These are phyloP conservation scores for Rhinogobio ventralis DNA, from an alignment of 2,797 vertebrate genomes.

Conservation along the genomic window DNA sequence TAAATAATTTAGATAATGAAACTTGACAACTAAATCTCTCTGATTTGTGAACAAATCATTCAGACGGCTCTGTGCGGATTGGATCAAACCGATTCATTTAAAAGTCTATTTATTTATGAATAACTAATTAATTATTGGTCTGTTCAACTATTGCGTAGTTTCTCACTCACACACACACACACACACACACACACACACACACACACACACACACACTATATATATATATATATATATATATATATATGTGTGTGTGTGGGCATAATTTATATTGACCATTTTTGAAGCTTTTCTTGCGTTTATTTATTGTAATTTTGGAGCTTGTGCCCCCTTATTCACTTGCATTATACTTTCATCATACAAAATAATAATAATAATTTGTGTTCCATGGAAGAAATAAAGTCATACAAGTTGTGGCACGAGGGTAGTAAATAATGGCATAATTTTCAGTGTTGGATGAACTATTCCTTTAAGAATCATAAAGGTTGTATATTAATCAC, in stretches of 20 bases:
- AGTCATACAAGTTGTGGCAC: neutral
- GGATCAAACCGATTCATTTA: neutral
- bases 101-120: neutral
- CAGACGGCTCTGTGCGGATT: neutral
- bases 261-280: too few relatives aligned
- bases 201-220: too few relatives aligned
- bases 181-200: too few relatives aligned
- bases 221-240: too few relatives aligned
- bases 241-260: too few relatives aligned
- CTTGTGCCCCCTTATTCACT: neutral
- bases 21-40: neutral
- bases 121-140: too few relatives aligned
- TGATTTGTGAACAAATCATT: neutral
- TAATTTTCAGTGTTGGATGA: neutral
- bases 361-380: neutral
- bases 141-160: too few relatives aligned
- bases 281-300: neutral
- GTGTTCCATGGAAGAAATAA: neutral
- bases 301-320: neutral
- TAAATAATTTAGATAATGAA: neutral
- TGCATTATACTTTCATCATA: neutral
- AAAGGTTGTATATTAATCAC: neutral
- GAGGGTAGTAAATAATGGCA: neutral
- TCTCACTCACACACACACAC: too few relatives aligned
- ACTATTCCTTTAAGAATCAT: neutral